These are phyloP conservation scores for Sebastes nivosus DNA, from an alignment of 2,797 vertebrate species.

Conservation along the genomic window DNA sequence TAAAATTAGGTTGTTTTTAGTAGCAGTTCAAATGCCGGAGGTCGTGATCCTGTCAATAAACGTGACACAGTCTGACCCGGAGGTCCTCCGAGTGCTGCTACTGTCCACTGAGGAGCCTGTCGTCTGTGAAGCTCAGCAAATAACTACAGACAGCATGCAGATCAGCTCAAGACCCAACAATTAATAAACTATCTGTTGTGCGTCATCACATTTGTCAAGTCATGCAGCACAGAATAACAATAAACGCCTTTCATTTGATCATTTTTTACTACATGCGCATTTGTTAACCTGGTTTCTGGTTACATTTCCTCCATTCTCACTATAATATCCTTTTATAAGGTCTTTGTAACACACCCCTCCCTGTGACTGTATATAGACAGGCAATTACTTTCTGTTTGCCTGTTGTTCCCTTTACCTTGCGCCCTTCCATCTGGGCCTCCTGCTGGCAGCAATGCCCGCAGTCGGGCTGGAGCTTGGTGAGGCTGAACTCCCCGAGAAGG, in stretches of 20 bases:
- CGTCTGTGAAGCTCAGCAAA: not conserved
- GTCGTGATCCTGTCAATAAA: constrained; percentile 27
- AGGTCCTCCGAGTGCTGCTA: not conserved
- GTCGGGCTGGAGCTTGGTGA: constrained; percentile 86
- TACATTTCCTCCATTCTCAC: not conserved
- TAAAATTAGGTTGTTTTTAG: constrained; percentile 36
- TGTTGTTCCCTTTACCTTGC: constrained; percentile 85
- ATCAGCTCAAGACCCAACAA: not conserved
- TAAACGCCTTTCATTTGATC: not conserved
- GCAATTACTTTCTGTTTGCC: constrained; percentile 5
- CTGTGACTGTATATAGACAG: constrained; percentile 5
- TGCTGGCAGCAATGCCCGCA: constrained; percentile 96
- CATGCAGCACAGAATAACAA: not conserved
- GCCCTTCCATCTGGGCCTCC: constrained; percentile 92
- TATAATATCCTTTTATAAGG: not conserved
- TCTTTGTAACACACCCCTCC: not conserved
- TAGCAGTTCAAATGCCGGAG: not conserved
- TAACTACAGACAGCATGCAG: not conserved
- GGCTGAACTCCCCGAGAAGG: constrained; percentile 92
- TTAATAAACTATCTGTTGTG: not conserved
- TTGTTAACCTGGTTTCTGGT: not conserved
- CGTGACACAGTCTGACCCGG: constrained; percentile 3
- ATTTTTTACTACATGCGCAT: not conserved
- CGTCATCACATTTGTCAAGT: not conserved
- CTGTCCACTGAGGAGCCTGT: not conserved